A percentile compares a stretch with the other conserved stretches of the same genome.
Evolutionary conservation across 1,140 invertebrate species (phyloP).

Genomic region (Drosophila murphyi): DNA sequence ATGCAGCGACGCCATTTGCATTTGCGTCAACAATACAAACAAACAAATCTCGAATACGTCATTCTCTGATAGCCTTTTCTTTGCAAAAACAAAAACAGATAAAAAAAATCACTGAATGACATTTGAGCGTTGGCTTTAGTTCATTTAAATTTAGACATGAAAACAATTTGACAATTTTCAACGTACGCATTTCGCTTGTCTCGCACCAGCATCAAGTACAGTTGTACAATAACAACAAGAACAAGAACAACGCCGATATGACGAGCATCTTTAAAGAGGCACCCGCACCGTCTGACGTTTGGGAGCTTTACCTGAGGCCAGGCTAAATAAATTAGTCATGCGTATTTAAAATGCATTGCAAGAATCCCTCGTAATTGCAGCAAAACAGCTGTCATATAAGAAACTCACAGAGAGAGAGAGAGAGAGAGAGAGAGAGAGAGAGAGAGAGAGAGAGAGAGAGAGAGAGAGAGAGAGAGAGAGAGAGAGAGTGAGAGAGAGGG

Average conservation of each 20-base stretch:
- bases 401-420: constrained; percentile 2
- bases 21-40: constrained; percentile 46
- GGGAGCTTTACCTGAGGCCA: constrained; percentile 18
- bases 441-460: constrained; percentile 6
- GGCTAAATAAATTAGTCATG: constrained; percentile 20
- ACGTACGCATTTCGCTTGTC: constrained; percentile 41
- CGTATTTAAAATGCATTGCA: constrained; percentile 25
- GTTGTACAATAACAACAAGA: constrained; percentile 58
- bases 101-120: constrained; percentile 2
- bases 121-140: constrained; percentile 51
- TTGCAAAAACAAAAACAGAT: constrained; percentile 4
- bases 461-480: constrained; percentile 1
- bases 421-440: constrained; percentile 1
- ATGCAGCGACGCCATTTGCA: constrained; percentile 48
- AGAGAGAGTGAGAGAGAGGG: constrained; percentile 11
- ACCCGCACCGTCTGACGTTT: not conserved
- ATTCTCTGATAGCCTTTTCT: constrained; percentile 28
- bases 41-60: constrained; percentile 30
- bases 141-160: constrained; percentile 72
- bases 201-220: constrained; percentile 59
- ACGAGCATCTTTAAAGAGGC: constrained; percentile 55
- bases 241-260: constrained; percentile 23
- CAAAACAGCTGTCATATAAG: constrained; percentile 32
- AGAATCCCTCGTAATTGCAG: constrained; percentile 36
- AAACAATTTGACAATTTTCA: constrained; percentile 69